Evolutionary conservation across 2,797 vertebrate species (phyloP), one percentile per base, ranked within the genome.

Genomic region (Linurgus olivaceus): DNA sequence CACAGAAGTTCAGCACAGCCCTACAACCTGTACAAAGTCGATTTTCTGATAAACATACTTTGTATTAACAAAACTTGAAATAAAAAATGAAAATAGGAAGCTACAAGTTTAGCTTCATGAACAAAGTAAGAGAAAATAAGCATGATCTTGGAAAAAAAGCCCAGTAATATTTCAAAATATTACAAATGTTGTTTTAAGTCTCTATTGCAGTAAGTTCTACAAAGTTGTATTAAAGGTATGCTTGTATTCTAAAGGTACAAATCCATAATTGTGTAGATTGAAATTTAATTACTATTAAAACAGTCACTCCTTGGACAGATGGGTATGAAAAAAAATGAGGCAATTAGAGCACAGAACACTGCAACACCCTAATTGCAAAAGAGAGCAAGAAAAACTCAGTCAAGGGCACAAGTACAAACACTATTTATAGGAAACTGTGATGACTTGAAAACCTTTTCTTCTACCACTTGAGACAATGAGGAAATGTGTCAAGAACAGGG

Each of bases 321-420:
- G 37, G 21, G 18, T 21, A 26, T 9, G 9, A 18, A 4, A 48
- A 54, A 74, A 72, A 85, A 42, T 16, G 24, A 52, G 85, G 63
- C 20, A 79, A 73, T 17, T 6, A 3, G 50, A 92, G 40, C 74
- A 92, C 45, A 77, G 42, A 79, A 54, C 61, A 85, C 59, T 93
- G 86, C 79, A 89, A 89, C 40, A 80, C 19, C 50, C 51, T 16
- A 70, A 21, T 42, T 62, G 58, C n/a, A 77, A 79, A 74, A 80
- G 26, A 62, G 42, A 74, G 62, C 13, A 92, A 59, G 70, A 66
- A 40, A 73, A 94, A 94, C 23, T 71, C 72, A 88, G 78, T 96
- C 91, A 96, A 96, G 91, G 92, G 21, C 94, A 91, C 45, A 82
- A 93, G 81, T 67, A 90, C 83, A 94, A 91, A 88, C 9, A 84